These are phyloP conservation scores for Xyrichtys novacula DNA, from an alignment of 2,797 vertebrate species.

Conservation along the genomic window DNA sequence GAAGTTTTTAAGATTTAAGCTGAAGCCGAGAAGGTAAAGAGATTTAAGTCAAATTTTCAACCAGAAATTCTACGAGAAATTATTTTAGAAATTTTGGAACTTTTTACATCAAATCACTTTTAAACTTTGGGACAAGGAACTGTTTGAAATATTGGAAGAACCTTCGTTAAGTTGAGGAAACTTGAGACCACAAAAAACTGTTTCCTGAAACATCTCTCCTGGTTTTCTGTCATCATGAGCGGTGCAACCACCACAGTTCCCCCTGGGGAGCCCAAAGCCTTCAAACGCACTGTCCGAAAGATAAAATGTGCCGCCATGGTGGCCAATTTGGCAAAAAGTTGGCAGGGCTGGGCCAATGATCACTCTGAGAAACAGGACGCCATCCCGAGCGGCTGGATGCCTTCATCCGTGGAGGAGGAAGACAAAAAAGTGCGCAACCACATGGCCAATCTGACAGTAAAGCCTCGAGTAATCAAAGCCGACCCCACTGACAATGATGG, in stretches of 20 bases:
- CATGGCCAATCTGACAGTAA: constrained; percentile 62
- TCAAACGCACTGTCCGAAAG: constrained; percentile 77
- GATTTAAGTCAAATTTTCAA: too few species aligned
- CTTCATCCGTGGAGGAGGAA: constrained; percentile 69
- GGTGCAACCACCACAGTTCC: constrained; percentile 34
- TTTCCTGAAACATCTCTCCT: not conserved
- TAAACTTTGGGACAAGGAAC: too few species aligned
- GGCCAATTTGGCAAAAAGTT: constrained; percentile 81
- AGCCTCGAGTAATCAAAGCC: constrained; percentile 51
- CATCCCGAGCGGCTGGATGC: constrained; percentile 82
- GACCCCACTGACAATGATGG: constrained; percentile 19
- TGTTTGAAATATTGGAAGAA: too few species aligned
- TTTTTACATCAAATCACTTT: too few species aligned
- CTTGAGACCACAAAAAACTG: too few species aligned
- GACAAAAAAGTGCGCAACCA: constrained; percentile 47
- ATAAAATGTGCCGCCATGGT: constrained; percentile 82
- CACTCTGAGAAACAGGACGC: constrained; percentile 75
- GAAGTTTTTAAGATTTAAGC: not conserved
- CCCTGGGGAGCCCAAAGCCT: constrained; percentile 60
- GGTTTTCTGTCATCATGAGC: constrained; percentile 65
- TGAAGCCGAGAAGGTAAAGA: not conserved
- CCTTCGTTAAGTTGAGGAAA: too few species aligned
- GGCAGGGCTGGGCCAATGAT: constrained; percentile 85
- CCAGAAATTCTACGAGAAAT: too few species aligned
- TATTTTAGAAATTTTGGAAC: too few species aligned